Base-by-base conservation (phyloP, 2,888 invertebrate species). In the Malthinus seriepunctatus region DNA sequence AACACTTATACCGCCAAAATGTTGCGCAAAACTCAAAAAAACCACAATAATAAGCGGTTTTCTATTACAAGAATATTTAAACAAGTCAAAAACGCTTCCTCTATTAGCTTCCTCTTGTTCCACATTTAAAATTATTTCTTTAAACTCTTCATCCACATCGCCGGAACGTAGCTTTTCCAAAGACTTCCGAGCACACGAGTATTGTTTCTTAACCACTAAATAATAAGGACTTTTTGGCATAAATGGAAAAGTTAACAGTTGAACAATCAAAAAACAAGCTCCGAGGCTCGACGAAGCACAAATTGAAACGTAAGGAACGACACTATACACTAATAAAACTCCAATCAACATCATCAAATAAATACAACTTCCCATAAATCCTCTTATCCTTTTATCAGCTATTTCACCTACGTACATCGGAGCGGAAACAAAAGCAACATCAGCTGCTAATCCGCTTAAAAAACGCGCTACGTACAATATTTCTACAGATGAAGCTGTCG, bases 211-310 rank as follows among this genome's bases (percentile, higher is more conserved):
- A 31, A 69, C 66, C 1, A 77, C 58, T 2, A 74, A 63, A 54
- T 70, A 78, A 60, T 78, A 78, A 0, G 78, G 78, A 1, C 75
- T 75, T 62, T 78, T 76, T 1, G 78, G 78, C 73, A 78, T 75
- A 63, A 76, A 76, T 0, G 73, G 67, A 56, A 76, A 76, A 1
- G 72, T 67, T 8, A 67, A 51, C 8, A 77, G 60, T 63, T 77
- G 75, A 0, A 68, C 50, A 0, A 71, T 10, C 2, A 76, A 62
- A 15, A 76, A 60, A 0, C 63, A 52, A 6, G 70, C 69, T 2
- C 74, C 78, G 6, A 77, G 72, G 4, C 71, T 59, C 2, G 74
- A 72, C 2, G 76, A 71, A 2, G 72, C 69, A 44, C 70, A 72
- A 9, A 76, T 72, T 0, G 76, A 69, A 6, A 72, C 69, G 61